Conservation (phyloP, 2,113 vertebrate species). For the Ailuropoda melanoleuca region DNA sequence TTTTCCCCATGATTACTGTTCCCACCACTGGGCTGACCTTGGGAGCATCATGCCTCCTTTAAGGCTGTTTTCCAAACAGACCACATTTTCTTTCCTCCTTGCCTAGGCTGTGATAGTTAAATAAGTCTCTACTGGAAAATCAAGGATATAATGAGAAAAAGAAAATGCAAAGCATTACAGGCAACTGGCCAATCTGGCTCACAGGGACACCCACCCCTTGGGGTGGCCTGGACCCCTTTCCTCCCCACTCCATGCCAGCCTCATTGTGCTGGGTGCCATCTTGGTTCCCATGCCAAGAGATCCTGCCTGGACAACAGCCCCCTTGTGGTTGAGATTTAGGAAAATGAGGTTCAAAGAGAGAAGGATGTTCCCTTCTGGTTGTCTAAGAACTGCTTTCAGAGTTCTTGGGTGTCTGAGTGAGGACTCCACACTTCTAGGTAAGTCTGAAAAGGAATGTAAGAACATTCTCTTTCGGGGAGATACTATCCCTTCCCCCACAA, state of each 20-base stretch:
- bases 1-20: background rate
- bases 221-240: accelerated
- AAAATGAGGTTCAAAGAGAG: no score
- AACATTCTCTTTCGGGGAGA: background rate
- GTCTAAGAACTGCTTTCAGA: background rate
- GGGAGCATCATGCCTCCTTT: background rate
- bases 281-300: background rate
- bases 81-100: background rate
- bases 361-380: background rate
- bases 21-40: no score
- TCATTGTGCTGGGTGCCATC: background rate
- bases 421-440: background rate
- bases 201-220: background rate
- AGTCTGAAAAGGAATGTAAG: background rate
- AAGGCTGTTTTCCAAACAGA: background rate
- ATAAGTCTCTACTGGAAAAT: background rate
- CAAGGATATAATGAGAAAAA: background rate
- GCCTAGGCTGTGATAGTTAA: background rate
- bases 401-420: background rate
- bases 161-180: background rate
- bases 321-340: background rate
- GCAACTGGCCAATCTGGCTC: background rate
- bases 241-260: background rate
- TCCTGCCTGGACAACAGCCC: background rate
- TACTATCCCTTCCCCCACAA: background rate